phyloP scores from a whole-genome alignment of 1,140 invertebrate species.

The Tenebrio molitor region DNA sequence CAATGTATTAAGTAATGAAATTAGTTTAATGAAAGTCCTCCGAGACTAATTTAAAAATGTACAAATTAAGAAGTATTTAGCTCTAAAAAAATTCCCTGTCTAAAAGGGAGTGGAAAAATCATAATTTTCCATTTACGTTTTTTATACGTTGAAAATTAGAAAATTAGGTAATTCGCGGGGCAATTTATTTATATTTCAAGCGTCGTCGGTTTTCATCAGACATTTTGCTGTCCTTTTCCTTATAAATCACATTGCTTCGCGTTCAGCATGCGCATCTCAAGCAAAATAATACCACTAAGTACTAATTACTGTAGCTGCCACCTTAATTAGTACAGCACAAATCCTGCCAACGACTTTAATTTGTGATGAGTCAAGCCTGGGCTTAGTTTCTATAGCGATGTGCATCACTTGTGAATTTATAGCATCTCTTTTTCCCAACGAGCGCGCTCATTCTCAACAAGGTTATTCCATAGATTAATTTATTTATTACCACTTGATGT shows the following conservation, averaged over 20 bases:
- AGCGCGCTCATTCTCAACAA: neutral
- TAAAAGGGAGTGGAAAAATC: neutral
- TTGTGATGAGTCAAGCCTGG: slow-evolving; percentile 9
- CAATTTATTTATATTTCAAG: slow-evolving; percentile 38
- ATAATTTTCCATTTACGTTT: slow-evolving; percentile 35
- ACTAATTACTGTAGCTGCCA: slow-evolving; percentile 35
- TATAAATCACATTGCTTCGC: slow-evolving; percentile 21
- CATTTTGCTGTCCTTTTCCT: slow-evolving; percentile 16
- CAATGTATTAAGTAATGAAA: slow-evolving; percentile 12
- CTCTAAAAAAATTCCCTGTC: neutral
- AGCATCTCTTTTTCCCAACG: neutral
- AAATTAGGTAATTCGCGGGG: slow-evolving; percentile 26
- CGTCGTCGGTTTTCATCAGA: slow-evolving; percentile 26
- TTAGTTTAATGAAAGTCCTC: slow-evolving; percentile 15
- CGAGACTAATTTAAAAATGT: slow-evolving; percentile 28
- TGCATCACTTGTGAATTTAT: neutral
- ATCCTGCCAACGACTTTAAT: slow-evolving; percentile 31
- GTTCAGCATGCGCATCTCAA: slow-evolving; percentile 29
- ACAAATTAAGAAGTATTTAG: slow-evolving; percentile 33
- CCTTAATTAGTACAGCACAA: slow-evolving; percentile 34
- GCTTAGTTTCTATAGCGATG: slow-evolving; percentile 8
- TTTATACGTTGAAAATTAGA: slow-evolving; percentile 19
- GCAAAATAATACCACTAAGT: slow-evolving; percentile 36
- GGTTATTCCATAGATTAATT: no score
- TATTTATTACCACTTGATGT: no score